Evolutionary conservation across 1,140 invertebrate genomes (phyloP), one percentile per base, ranked within the genome.

Genomic region (Drosophila ananassae): DNA sequence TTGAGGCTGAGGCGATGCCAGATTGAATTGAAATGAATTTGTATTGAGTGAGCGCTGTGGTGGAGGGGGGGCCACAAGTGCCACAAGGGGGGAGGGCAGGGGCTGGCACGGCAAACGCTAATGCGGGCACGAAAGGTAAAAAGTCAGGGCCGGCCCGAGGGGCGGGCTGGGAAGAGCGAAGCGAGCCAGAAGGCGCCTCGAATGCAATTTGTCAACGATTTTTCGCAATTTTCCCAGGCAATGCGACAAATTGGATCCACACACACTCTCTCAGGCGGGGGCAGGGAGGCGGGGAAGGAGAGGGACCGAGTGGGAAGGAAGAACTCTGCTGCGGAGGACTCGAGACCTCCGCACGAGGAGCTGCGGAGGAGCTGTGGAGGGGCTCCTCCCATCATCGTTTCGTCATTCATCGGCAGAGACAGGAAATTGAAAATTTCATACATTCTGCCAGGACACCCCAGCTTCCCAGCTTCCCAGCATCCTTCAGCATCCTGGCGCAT

Each of bases 171-270:
- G 17, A 17, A 44, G 34, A 24, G 25, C 48, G 52, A 63, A 30
- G 37, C 39, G 41, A 41, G 52, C 52, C 10, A 24, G 17, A 32
- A 61, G 67, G 51, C 57, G 59, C 60, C 44, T 52, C 51, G 54
- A 87, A 89, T 89, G 82, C 82, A 87, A 89, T 87, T 87, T 87
- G 83, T 87, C 83, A 89, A 87, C 66, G 79, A 87, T 82, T 87
- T 87, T 85, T 77, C 34, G 77, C 81, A 81, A 87, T 81, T 77
- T 87, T 82, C 59, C 54, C 53, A 67, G 68, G 66, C 61, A 58
- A 68, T 69, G 64, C 71, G 66, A 76, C 64, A 78, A 81, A 85
- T 85, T 85, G 77, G 77, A 87, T 85, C 47, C 62, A 24, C 6
- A 30, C 54, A 55, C 44, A 54, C 44, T 24, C 21, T 12, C 13